Conservation (phyloP, 2,888 invertebrate genomes). For the Nomada goodeniana region DNA sequence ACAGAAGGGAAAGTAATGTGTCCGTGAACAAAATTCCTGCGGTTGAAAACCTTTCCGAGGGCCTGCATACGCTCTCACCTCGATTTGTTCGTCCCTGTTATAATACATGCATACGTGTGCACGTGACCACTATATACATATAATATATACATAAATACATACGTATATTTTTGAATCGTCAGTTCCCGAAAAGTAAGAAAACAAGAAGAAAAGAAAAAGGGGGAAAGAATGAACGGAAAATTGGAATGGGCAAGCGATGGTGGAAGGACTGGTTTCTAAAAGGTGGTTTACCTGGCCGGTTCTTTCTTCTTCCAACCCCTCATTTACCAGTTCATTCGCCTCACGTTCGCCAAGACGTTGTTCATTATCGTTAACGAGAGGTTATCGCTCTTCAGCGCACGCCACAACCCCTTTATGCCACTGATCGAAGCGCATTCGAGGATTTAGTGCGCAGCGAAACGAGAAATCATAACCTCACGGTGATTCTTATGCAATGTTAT, state of each 20-base stretch:
- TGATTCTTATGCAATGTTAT: background rate
- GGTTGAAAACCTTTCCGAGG: conserved; percentile 39
- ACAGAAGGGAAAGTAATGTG: background rate
- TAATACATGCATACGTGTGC: conserved; percentile 34
- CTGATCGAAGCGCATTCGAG: conserved; percentile 64
- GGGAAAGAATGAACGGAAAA: background rate
- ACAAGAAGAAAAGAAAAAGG: background rate
- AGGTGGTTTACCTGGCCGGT: conserved; percentile 24
- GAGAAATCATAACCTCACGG: conserved; percentile 2
- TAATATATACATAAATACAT: background rate
- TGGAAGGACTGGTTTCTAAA: conserved; percentile 28
- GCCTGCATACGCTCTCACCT: conserved; percentile 27
- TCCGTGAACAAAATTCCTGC: conserved; percentile 34
- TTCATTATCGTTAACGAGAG: conserved; percentile 71
- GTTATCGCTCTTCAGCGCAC: conserved; percentile 58
- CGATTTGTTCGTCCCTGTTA: conserved; percentile 49
- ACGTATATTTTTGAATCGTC: conserved; percentile 58
- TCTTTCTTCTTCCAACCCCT: conserved; percentile 42
- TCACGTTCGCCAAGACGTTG: conserved; percentile 56
- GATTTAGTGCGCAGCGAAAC: conserved; percentile 31
- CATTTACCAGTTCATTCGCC: conserved; percentile 44
- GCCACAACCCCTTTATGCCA: conserved; percentile 45
- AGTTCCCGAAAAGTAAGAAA: conserved; percentile 44
- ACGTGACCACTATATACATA: conserved; percentile 38
- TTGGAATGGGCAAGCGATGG: conserved; percentile 30